A percentile compares a stretch with the other conserved stretches of the same genome.
Conservation (phyloP, 2,888 invertebrate species). For the Pediacus dermestoides region DNA sequence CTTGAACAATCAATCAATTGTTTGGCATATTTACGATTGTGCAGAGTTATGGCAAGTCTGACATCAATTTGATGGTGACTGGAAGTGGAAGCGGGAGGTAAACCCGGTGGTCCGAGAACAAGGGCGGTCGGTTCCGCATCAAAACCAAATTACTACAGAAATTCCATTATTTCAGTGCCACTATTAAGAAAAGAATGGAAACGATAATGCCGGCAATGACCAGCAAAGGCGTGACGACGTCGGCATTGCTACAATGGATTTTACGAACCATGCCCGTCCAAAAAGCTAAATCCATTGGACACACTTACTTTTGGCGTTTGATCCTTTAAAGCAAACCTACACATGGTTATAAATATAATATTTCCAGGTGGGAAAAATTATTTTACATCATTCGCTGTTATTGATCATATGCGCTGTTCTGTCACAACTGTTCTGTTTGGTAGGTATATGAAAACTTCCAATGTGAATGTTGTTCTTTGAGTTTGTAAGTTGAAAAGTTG, state of each 20-base stretch:
- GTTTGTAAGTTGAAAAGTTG: background rate
- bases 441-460: no score
- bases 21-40: no score
- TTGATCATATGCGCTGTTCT: background rate
- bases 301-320: constrained; percentile 3
- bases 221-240: constrained; percentile 10
- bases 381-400: background rate
- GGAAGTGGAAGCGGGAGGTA: constrained; percentile 11
- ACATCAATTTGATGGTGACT: no score
- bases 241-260: constrained; percentile 7
- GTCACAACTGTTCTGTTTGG: no score
- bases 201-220: constrained; percentile 11
- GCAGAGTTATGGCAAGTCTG: no score
- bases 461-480: constrained; percentile 1
- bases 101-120: constrained; percentile 16
- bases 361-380: constrained; percentile 1
- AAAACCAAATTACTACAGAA: constrained; percentile 20
- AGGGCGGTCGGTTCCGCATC: constrained; percentile 22
- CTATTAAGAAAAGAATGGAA: constrained; percentile 11
- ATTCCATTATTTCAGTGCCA: constrained; percentile 15
- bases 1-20: no score
- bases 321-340: background rate
- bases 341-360: constrained; percentile 1
- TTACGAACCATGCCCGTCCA: constrained; percentile 8
- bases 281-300: constrained; percentile 10